Evolutionary conservation across 2,113 vertebrate species (phyloP), one percentile per base, ranked within the genome.

Genomic region (Anhinga rufa): DNA sequence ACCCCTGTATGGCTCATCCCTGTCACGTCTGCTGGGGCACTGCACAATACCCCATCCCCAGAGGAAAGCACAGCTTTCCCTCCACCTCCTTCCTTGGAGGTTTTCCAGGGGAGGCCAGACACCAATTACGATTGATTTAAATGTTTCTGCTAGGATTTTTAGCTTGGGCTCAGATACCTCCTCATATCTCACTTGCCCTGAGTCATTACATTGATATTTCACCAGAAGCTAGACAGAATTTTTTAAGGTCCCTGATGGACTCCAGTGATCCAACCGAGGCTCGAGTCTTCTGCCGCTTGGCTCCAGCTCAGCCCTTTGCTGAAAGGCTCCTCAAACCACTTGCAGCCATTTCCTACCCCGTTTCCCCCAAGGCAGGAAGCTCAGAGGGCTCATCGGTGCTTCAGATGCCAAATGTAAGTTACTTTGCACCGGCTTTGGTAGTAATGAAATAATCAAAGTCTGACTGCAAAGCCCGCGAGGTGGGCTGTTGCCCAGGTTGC

Each of bases 391-490:
- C 8, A 5, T 14, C 66, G 13, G 48, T 12, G 48, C 25, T 66
- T 70, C 32, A 19, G 76, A 18, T 38, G 28, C 54, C 49, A 12
- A 34, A 24, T 2, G 1, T 8, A 21, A 84, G 6, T 15, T 9
- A 5, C 14, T 55, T 20, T 14, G 22, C 34, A 34, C 29, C 5
- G 64, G 21, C 38, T 42, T 55, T 9, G 38, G 40, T 25, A 40
- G 21, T 1, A 12, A 51, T 34, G 25, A 10, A 52, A 49, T 1
- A 9, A 36, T 4, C 32, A 5, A 21, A 21, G 49, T 1, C 20
- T 31, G 60, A 7, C 0, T 6, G 36, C 69, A 89, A 36, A 69
- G 49, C 44, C 25, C 57, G 17, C 0, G 0, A 18, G 1, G 0
- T 2, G 9, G 64, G 42, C 42, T 15, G 44, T 9, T 46, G 24